A percentile compares a stretch with the other conserved stretches of the same genome.
phyloP scores from a whole-genome alignment of 64 coral and sea anemone genomes.

The Montipora efflorescens region DNA sequence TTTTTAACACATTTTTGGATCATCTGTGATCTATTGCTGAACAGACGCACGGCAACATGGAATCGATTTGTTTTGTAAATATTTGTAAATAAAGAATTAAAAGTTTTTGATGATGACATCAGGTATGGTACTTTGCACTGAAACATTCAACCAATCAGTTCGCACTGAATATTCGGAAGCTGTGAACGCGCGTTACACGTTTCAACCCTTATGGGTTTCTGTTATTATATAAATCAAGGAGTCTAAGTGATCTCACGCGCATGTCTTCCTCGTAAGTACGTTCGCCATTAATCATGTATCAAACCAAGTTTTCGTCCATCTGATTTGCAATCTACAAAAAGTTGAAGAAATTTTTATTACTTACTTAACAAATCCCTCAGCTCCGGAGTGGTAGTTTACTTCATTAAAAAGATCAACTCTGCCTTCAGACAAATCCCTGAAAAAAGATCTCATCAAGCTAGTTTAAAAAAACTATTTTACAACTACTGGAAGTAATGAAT shows the following conservation, averaged over 20 bases:
- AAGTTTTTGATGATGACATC: too few species aligned
- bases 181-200: too few species aligned
- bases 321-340: neutral
- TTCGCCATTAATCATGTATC: too few species aligned
- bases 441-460: neutral
- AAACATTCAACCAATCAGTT: too few species aligned
- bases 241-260: neutral
- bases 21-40: too few species aligned
- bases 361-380: slow-evolving; percentile 36
- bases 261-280: neutral
- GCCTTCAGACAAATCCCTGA: slow-evolving; percentile 7
- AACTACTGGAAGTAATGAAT: neutral
- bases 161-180: too few species aligned
- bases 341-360: neutral
- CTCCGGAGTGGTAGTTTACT: slow-evolving; percentile 30
- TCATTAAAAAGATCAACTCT: slow-evolving; percentile 22
- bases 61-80: too few species aligned
- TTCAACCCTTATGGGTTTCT: too few species aligned
- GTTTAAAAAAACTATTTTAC: neutral
- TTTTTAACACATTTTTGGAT: too few species aligned
- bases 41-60: too few species aligned
- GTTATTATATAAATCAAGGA: neutral
- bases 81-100: too few species aligned
- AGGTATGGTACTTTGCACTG: too few species aligned
- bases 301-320: neutral